These are phyloP conservation scores for Tetanocera ferruginea DNA, from an alignment of 2,888 invertebrate genomes.

Conservation along the genomic window DNA sequence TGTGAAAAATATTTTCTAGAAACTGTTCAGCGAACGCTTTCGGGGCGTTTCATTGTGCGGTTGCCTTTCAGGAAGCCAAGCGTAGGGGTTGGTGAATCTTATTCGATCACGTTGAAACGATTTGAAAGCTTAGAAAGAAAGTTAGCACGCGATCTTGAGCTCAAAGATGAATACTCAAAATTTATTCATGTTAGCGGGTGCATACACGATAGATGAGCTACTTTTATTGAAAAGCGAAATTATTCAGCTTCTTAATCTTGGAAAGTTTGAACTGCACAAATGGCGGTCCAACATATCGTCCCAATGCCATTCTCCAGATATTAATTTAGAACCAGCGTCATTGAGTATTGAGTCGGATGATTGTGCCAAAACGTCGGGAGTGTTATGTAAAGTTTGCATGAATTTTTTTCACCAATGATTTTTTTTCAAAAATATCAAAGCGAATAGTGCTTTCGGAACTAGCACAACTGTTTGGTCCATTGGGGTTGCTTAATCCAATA, in stretches of 20 bases:
- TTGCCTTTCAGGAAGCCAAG: too few species aligned
- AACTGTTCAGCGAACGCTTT: too few species aligned
- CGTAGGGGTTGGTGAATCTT: too few species aligned
- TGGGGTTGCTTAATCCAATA: slow-evolving; percentile 36
- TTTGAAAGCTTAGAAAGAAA: too few species aligned
- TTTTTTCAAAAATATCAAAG: slow-evolving; percentile 22
- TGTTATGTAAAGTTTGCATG: neutral
- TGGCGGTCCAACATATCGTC: neutral
- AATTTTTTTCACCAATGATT: neutral
- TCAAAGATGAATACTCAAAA: too few species aligned
- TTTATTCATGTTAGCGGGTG: slow-evolving; percentile 14
- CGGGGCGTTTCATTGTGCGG: too few species aligned
- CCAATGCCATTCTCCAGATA: too few species aligned
- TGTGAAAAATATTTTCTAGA: too few species aligned
- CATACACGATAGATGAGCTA: neutral
- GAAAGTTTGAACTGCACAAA: slow-evolving; percentile 4
- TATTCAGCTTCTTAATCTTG: neutral
- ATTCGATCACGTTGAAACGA: too few species aligned
- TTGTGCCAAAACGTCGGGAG: neutral
- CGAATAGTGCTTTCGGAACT: slow-evolving; percentile 28
- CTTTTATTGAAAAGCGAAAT: neutral
- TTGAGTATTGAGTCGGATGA: neutral
- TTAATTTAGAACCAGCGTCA: neutral
- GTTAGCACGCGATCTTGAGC: too few species aligned
- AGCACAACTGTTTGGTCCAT: slow-evolving; percentile 38